Percentiles rank a stretch among this genome's conserved stretches.
These are phyloP conservation scores for Buceros bicornis DNA, from an alignment of 2,797 vertebrate genomes.

Conservation along the genomic window DNA sequence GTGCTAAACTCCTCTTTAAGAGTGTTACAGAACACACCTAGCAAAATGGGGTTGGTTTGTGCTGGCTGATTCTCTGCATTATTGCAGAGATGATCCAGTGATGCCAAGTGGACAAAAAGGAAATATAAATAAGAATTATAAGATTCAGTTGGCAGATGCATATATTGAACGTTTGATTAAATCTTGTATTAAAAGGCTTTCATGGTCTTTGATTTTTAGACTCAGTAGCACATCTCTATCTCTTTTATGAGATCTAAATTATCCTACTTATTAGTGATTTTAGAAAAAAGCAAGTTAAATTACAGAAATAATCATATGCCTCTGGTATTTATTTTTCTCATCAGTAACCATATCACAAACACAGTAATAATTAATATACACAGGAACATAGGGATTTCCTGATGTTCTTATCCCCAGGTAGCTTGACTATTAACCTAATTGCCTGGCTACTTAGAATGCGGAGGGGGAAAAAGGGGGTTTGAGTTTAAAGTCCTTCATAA, in stretches of 20 bases:
- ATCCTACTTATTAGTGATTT: slow-evolving; percentile 71
- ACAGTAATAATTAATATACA: slow-evolving; percentile 50
- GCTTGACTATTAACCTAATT: slow-evolving; percentile 16
- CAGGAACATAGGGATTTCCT: slow-evolving; percentile 18
- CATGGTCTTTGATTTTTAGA: slow-evolving; percentile 70
- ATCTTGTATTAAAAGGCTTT: slow-evolving; percentile 72
- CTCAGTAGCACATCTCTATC: slow-evolving; percentile 54
- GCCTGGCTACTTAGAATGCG: background rate
- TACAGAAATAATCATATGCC: slow-evolving; percentile 69
- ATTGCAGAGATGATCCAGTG: slow-evolving; percentile 4
- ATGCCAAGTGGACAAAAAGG: slow-evolving; percentile 66
- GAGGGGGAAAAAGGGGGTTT: background rate
- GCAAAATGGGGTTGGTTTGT: slow-evolving; percentile 24
- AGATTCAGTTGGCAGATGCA: slow-evolving; percentile 70
- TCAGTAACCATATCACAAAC: slow-evolving; percentile 59
- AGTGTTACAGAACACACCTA: slow-evolving; percentile 57
- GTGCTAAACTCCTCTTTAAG: background rate
- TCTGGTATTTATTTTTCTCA: slow-evolving; percentile 76
- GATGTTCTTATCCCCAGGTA: slow-evolving; percentile 28
- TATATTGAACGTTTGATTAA: slow-evolving; percentile 76
- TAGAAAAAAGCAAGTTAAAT: slow-evolving; percentile 73
- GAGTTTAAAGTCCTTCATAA: background rate
- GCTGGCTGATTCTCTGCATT: slow-evolving; percentile 66
- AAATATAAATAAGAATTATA: slow-evolving; percentile 65
- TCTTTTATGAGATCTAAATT: slow-evolving; percentile 72